Evolutionary conservation across 2,888 invertebrate species (phyloP).

Genomic region (Amorpha juglandis): DNA sequence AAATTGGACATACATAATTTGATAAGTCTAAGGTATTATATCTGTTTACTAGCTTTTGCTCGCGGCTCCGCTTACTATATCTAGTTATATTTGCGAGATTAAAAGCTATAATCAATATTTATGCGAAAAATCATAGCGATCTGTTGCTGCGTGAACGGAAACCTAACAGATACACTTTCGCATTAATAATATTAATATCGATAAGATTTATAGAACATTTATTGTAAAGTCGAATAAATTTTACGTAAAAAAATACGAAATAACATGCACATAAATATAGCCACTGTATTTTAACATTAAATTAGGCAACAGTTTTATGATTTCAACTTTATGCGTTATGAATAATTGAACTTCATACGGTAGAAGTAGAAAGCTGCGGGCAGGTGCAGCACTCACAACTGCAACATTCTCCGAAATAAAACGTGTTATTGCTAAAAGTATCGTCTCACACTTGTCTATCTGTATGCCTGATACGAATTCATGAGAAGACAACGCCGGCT

Average conservation of each 20-base stretch:
- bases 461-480: slow-evolving; percentile 38
- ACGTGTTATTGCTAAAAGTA: slow-evolving; percentile 15
- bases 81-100: too few relatives aligned
- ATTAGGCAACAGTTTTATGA: not conserved
- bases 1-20: too few relatives aligned
- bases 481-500: slow-evolving; percentile 46
- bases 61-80: too few relatives aligned
- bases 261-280: not conserved
- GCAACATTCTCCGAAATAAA: slow-evolving; percentile 25
- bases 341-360: not conserved
- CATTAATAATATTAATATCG: not conserved
- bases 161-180: too few relatives aligned
- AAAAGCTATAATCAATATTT: too few relatives aligned
- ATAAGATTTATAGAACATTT: too few relatives aligned
- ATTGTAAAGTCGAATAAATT: not conserved
- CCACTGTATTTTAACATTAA: not conserved
- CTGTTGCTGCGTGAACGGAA: too few relatives aligned
- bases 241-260: not conserved
- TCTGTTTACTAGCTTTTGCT: not conserved
- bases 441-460: slow-evolving; percentile 9
- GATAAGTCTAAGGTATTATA: not conserved
- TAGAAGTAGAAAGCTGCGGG: not conserved
- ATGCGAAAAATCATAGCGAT: too few relatives aligned
- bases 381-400: slow-evolving; percentile 5
- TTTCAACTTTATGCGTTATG: not conserved